Percentiles rank a stretch among this genome's conserved stretches.
These are phyloP conservation scores for Sebastes reedi DNA, from an alignment of 2,797 vertebrate genomes.

Conservation along the genomic window DNA sequence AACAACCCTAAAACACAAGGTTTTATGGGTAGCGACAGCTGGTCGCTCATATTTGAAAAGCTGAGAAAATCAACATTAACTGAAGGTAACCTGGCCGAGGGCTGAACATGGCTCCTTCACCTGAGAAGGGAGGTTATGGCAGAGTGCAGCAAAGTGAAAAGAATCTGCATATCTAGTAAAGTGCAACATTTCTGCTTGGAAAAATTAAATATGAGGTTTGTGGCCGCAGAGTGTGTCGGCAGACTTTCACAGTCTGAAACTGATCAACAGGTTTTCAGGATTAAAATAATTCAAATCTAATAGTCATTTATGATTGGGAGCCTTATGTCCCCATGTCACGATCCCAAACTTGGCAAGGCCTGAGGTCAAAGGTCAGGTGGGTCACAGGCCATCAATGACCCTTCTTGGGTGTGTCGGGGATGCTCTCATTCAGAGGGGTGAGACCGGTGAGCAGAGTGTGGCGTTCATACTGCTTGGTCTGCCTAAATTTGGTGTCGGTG, in stretches of 20 bases:
- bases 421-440: constrained; percentile 88
- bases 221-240: neutral
- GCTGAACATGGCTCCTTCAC: neutral
- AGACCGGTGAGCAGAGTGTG: constrained; percentile 86
- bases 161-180: neutral
- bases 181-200: neutral
- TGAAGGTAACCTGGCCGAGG: neutral
- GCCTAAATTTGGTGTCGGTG: constrained; percentile 87
- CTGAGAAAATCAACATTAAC: neutral
- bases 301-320: neutral
- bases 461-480: constrained; percentile 88
- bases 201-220: neutral
- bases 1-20: neutral
- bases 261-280: constrained; percentile 2
- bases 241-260: neutral
- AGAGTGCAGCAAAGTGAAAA: neutral
- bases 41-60: neutral
- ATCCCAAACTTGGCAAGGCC: neutral
- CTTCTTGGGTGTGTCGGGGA: constrained; percentile 85
- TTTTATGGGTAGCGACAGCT: neutral
- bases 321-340: accelerated
- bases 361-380: neutral
- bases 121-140: neutral
- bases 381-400: constrained; percentile 49
- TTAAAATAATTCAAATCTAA: constrained; percentile 9